Evolutionary conservation across 2,888 invertebrate species (phyloP), one percentile per base, ranked within the genome.

Genomic region (Epinotia nisella): DNA sequence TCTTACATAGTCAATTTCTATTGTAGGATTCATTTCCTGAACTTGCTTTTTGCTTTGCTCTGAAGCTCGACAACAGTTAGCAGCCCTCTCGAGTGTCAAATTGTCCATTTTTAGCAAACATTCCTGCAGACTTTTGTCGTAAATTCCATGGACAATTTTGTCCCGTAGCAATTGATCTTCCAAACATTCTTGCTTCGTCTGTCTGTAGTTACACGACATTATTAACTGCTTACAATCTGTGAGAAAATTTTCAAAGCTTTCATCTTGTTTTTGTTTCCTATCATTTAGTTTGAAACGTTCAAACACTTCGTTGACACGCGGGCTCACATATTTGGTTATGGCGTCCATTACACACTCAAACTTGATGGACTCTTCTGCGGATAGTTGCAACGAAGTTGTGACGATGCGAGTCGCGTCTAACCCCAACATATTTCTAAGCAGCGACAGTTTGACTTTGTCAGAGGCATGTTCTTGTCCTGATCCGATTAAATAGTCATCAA

Each of bases 131-230:
- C n/a, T 15, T 51, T 68, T 68, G 59, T 68, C 68, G 59, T 5
- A 13, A 15, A 68, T 15, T 2, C 68, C 68, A 13, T 68, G 68
- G 4, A 68, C 68, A 45, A 68, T 68, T 21, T 49, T 68, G 49
- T 68, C 67, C 1, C 56, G 21, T 10, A 68, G 24, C 5, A 68
- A 17, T 59, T 68, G 67, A n/a, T 68, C 67, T 17, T 59, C 67
- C 11, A 68, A 3, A 3, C 10, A 13, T 17, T 55, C 29, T 35
- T 53, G n/a, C 24, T 51, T 56, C 2, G 1, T n/a, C 4, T 0
- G 15, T 2, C n/a, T 68, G 24, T 68, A 68, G n/a, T 68, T 59
- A 15, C 67, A 68, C 1, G 21, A 24, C 5, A 13, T 35, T 3
- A 66, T 53, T 3, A 55, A 41, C n/a, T 56, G 53, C 29, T 41